phyloP scores from a whole-genome alignment of 2,888 invertebrate species.

The Heteromurus nitidus region DNA sequence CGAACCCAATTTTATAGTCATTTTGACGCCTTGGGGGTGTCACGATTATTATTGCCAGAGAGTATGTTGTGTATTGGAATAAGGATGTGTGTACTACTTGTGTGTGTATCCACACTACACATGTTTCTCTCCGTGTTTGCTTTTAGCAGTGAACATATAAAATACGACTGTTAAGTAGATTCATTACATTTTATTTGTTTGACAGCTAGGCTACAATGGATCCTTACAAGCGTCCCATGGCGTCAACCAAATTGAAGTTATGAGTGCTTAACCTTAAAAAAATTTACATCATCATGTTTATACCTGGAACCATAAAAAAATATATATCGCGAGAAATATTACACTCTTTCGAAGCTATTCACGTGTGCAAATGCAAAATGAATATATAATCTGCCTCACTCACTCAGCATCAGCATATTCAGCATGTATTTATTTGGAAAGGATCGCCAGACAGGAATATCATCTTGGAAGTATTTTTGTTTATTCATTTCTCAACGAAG shows the following conservation, averaged over 20 bases:
- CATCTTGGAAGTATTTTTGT: not conserved
- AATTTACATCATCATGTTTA: constrained; percentile 25
- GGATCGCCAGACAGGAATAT: too few species aligned
- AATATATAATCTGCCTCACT: too few species aligned
- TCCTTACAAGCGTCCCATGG: constrained; percentile 25
- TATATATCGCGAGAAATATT: not conserved
- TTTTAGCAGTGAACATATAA: constrained; percentile 20
- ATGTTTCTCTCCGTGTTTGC: constrained; percentile 21
- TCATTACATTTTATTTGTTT: constrained; percentile 47
- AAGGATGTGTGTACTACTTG: not conserved
- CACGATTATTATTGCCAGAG: constrained; percentile 44
- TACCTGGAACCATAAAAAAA: constrained; percentile 29
- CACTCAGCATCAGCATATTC: too few species aligned
- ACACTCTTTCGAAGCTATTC: too few species aligned
- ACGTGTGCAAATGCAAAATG: too few species aligned
- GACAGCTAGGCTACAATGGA: constrained; percentile 10
- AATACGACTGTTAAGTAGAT: constrained; percentile 35
- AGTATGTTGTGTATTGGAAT: not conserved
- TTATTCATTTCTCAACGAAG: not conserved
- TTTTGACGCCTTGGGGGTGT: constrained; percentile 53
- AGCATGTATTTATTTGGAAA: too few species aligned
- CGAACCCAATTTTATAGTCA: constrained; percentile 53
- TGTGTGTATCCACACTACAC: not conserved
- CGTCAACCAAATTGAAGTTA: constrained; percentile 10
- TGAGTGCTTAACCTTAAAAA: constrained; percentile 15